Conservation (phyloP, 2,888 invertebrate genomes). For the Coelogynopora nodosa region DNA sequence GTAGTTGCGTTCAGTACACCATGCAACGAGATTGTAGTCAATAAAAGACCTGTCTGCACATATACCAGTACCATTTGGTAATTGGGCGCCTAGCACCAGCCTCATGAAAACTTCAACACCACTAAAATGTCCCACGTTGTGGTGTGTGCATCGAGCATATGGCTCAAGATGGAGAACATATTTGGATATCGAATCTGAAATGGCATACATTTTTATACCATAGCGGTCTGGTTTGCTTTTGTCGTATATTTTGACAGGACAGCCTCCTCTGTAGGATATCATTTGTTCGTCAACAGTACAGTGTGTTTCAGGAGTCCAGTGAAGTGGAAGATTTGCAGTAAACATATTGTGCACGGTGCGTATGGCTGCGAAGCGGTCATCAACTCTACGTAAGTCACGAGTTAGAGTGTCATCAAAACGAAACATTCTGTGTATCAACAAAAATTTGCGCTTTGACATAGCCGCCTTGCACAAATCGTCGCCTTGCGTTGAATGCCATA, state of each 20-base stretch:
- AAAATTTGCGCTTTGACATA: conserved; percentile 12
- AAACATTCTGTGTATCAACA: conserved; percentile 21
- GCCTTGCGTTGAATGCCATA: not conserved
- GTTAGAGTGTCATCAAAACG: conserved; percentile 8
- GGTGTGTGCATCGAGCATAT: conserved; percentile 9
- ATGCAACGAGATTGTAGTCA: not conserved
- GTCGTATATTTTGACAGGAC: conserved; percentile 20
- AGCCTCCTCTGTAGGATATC: conserved; percentile 12
- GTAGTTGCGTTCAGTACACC: not conserved
- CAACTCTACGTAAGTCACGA: conserved; percentile 9
- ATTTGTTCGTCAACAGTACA: conserved; percentile 8
- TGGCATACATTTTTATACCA: conserved; percentile 16
- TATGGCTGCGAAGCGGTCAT: conserved; percentile 7
- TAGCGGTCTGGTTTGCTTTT: conserved; percentile 7
- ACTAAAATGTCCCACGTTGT: not conserved
- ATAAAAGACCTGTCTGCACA: not conserved
- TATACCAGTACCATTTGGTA: not conserved
- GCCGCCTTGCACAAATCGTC: not conserved
- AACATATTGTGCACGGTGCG: conserved; percentile 19
- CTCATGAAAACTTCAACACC: not conserved
- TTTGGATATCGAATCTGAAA: conserved; percentile 28
- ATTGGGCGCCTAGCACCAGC: not conserved
- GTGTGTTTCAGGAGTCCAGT: conserved; percentile 29
- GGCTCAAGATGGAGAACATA: conserved; percentile 21
- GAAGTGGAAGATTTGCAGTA: conserved; percentile 11